Base-by-base conservation (phyloP, 2,113 vertebrate genomes). In the Zosterops lateralis region DNA sequence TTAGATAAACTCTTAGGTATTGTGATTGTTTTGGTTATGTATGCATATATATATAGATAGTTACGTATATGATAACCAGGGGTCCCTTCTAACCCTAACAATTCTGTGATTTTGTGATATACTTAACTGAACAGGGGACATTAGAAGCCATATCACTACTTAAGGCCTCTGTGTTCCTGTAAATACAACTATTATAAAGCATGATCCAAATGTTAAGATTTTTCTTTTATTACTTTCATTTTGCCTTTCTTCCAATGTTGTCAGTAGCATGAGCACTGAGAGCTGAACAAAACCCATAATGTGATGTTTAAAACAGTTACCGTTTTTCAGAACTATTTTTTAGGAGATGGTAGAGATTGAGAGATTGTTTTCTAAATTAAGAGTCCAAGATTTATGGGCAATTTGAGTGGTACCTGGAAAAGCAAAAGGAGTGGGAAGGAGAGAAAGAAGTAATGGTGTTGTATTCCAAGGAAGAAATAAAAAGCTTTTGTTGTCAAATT, bases 351-450 rank as follows among this genome's bases (percentile, higher is more conserved):
- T 81, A 48, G 84, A 77, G 75, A 85, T 66, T 95, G 89, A 92
- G 66, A 92, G 32, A 66, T 73, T 87, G 64, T 94, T 92, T 94
- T 76, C 78, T 85, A 88, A 95, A 94, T 95, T 88, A 95, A 42
- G 57, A 91, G 53, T 64, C 36, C 14, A 71, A 87, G 87, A 92
- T 89, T 92, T 95, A 95, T 83, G 47, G 82, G 67, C 57, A 87
- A 87, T 93, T 93, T 82, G 83, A 94, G 48, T 66, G 53, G 73
- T 89, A 94, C 70, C 86, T 96, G 90, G 74, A 90, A 96, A 92
- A 90, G 86, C 3, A 5, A 95, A 95, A 92, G 28, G 29, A 84
- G 25, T 73, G 42, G 45, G 29, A 89, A 77, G 26, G 45, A 93
- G 18, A 71, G n/a, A 84, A 91, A 74, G 64, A 91, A 73, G 64